These are phyloP conservation scores for Montipora capitata DNA, from an alignment of 92 coral and sea anemone genomes.

Conservation along the genomic window DNA sequence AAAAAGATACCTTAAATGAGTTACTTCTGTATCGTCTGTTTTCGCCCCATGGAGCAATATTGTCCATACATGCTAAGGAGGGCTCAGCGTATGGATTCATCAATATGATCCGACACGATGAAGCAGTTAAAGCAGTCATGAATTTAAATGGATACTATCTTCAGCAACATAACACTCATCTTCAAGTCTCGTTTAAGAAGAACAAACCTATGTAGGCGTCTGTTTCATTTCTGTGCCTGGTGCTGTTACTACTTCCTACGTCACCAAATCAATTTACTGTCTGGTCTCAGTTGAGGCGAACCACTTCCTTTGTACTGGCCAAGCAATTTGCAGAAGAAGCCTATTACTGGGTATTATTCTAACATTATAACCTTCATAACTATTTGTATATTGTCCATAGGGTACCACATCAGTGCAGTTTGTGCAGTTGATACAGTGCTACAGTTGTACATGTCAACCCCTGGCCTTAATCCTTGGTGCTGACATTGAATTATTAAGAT, in stretches of 20 bases:
- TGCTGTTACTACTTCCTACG: not conserved
- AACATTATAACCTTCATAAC: too few relatives aligned
- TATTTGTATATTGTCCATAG: too few relatives aligned
- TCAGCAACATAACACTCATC: conserved; percentile 81
- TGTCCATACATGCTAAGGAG: conserved; percentile 85
- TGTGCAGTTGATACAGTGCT: too few relatives aligned
- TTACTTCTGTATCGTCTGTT: conserved; percentile 90
- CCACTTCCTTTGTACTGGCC: too few relatives aligned
- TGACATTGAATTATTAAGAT: too few relatives aligned
- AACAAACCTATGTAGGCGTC: conserved; percentile 7
- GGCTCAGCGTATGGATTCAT: conserved; percentile 95
- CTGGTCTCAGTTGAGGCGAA: not conserved
- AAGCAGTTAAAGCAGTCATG: conserved; percentile 90
- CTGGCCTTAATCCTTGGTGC: too few relatives aligned
- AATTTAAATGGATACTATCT: conserved; percentile 83
- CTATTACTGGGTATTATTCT: too few relatives aligned
- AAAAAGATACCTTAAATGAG: conserved; percentile 42
- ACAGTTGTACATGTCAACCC: too few relatives aligned
- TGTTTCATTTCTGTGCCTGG: not conserved
- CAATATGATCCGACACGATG: conserved; percentile 94
- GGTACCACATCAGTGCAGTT: too few relatives aligned
- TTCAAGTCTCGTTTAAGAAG: conserved; percentile 96
- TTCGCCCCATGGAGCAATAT: conserved; percentile 93
- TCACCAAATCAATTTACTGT: not conserved
- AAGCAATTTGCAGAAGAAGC: too few relatives aligned